Conservation (phyloP, 2,113 vertebrate species). For the Ameiurus melas region DNA sequence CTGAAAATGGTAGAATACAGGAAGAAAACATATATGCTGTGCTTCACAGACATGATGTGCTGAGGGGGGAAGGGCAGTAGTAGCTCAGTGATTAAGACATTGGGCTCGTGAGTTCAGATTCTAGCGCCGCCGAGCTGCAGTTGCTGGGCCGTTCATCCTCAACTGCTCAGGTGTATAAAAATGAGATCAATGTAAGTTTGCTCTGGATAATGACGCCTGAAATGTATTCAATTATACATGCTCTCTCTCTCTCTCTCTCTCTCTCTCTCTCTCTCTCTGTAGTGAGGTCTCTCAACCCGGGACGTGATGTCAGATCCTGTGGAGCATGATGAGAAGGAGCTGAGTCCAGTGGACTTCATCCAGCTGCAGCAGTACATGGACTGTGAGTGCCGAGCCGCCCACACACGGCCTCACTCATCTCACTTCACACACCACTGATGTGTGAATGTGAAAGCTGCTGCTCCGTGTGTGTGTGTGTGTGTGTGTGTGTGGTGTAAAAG, state of each 20-base stretch:
- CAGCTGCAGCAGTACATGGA: conserved; percentile 93
- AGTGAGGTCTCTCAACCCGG: conserved; percentile 56
- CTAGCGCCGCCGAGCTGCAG: no score
- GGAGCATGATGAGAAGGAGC: conserved; percentile 75
- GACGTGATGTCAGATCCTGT: conserved; percentile 70
- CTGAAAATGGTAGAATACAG: neutral
- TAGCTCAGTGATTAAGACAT: no score
- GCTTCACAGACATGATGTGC: neutral
- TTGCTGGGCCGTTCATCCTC: no score
- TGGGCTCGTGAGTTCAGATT: no score
- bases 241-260: neutral
- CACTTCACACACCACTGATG: conserved; percentile 55
- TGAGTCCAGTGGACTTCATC: conserved; percentile 87
- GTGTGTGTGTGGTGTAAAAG: neutral
- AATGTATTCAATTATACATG: neutral
- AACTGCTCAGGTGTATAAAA: no score
- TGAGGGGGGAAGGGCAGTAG: no score
- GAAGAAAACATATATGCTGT: neutral
- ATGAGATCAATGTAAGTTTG: no score
- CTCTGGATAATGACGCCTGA: no score
- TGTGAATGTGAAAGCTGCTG: neutral
- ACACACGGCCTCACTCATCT: conserved; percentile 44
- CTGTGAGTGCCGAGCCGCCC: conserved; percentile 77
- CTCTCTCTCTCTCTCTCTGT: conserved; percentile 7
- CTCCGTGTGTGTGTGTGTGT: conserved; percentile 6